Evolutionary conservation across 2,113 vertebrate genomes (phyloP), one percentile per base, ranked within the genome.

Genomic region (Sylvia atricapilla): DNA sequence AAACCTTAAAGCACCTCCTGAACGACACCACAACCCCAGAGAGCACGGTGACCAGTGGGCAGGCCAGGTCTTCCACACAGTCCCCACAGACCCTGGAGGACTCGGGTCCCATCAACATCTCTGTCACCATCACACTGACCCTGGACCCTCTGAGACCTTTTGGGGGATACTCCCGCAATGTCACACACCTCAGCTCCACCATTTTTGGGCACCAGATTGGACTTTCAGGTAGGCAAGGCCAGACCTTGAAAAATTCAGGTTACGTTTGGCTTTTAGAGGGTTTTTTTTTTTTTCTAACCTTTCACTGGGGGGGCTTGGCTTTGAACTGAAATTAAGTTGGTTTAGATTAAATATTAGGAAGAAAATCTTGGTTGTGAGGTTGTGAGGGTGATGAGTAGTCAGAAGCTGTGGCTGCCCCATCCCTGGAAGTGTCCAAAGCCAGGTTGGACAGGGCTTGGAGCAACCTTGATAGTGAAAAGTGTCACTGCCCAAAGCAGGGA

Each of bases 131-230:
- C 97, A 99, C 99, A 0, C 97, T 99, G 79, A 99, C 99, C 1
- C 96, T 99, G 98, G 99, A 99, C 94, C 99, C 99, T 0, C 98
- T 99, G 56, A 97, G 98, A 8, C 99, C 99, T 0, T 99, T 99
- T 2, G 99, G 99, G 8, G 99, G 99, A 1, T 99, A 99, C 64
- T 99, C 99, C 1, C 99, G 99, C 75, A 99, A 99, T 28, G 98
- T 99, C 97, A 99, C 99, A 4, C 99, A 99, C 78, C 98, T 99
- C 46, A 99, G 98, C 31, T 98, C 99, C 78, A 99, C 98, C 1
- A 97, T 99, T 89, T 97, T 99, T 74, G 99, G 99, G 3, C 99
- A 99, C 95, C 99, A 99, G 44, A 98, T 99, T 30, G 99, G 99
- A 35, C 98, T 99, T 11, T 98, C 99, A 92, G 99, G 99, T 99